These are phyloP conservation scores for Falco naumanni DNA, from an alignment of 2,797 vertebrate genomes.

Conservation along the genomic window DNA sequence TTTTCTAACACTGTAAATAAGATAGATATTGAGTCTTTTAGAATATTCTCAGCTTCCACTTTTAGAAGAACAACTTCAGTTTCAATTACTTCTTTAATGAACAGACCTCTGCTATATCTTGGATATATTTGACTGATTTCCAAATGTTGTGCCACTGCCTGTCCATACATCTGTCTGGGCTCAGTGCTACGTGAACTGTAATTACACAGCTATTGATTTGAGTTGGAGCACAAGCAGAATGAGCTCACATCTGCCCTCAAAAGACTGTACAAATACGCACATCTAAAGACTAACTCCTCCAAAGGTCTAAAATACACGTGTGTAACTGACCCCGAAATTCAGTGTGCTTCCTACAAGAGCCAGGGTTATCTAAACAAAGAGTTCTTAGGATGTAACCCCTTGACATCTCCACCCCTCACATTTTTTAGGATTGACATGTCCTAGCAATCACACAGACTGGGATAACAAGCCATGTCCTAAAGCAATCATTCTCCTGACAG, in stretches of 20 bases:
- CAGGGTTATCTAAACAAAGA: conserved; percentile 31
- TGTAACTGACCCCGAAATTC: conserved; percentile 20
- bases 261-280: not conserved
- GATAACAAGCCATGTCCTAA: not conserved
- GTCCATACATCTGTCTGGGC: not conserved
- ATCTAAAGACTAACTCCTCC: not conserved
- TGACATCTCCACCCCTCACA: not conserved
- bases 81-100: not conserved
- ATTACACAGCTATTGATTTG: not conserved
- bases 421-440: conserved; percentile 6
- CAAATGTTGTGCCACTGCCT: not conserved
- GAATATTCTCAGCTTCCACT: not conserved
- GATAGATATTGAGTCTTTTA: not conserved
- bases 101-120: not conserved
- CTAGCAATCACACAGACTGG: not conserved
- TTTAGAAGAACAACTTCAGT: not conserved
- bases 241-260: not conserved
- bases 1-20: not conserved
- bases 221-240: not conserved
- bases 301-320: not conserved
- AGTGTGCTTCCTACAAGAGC: not conserved
- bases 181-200: not conserved
- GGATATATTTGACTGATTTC: not conserved
- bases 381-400: not conserved
- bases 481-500: not conserved